Evolutionary conservation across 2,888 invertebrate genomes (phyloP), one percentile per base, ranked within the genome.

Genomic region (Clivina fossor): DNA sequence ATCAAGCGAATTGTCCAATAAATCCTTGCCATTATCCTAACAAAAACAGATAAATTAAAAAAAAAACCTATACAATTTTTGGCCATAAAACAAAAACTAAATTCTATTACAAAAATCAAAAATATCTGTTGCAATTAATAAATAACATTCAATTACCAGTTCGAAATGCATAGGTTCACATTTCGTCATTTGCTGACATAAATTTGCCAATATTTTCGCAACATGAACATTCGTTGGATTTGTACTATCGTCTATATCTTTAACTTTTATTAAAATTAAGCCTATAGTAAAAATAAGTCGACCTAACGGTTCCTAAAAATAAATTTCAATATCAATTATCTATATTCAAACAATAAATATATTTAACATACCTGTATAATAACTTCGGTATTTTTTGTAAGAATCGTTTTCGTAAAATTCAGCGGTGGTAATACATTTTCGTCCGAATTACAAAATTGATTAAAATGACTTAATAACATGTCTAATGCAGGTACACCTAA

Each of bases 401-500:
- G 69, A 1, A 80, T 74, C 60, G 84, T 80, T 57, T 82, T 79
- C 13, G 80, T 76, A 56, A 80, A 71, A 37, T 75, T 60, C 40
- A 81, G 46, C 0, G 76, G 71, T 1, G 70, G 68, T 7, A 68
- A 53, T 19, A 48, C 50, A 43, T 71, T 63, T 38, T 74, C 72
- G 30, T 80, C 76, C 0, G 76, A 73, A 1, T 80, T 76, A 41
- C 83, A 73, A 63, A 80, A 86, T 38, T 78, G 75, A 56, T 68
- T 71, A 30, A 87, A 75, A 59, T 87, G 86, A n/a, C 80, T 78
- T 60, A 81, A 74, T 4, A 90, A 68, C 63, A 86, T 72, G 61
- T 87, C 85, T 41, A 88, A 68, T 3, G 88, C 77, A 1, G 81
- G 76, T 47, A 81, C 80, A 50, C 81, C 79, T 1, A 90, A 73